Evolutionary conservation across 1,140 invertebrate genomes (phyloP), one percentile per base, ranked within the genome.

Genomic region (Leucophenga varia): DNA sequence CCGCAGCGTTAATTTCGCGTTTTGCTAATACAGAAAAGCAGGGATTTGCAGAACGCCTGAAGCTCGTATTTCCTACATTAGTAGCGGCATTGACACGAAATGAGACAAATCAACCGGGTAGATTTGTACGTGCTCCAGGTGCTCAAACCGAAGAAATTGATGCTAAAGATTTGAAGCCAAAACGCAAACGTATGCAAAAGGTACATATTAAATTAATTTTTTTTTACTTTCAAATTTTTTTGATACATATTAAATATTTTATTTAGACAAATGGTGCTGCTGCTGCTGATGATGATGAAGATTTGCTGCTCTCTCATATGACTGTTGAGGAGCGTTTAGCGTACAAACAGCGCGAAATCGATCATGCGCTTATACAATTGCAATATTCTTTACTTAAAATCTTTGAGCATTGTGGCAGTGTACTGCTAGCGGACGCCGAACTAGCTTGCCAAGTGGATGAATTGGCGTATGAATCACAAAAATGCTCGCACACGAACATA

Each of bases 381-480:
- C 70, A 81, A 43, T 82, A 81, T 52, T 61, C 80, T 3, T 64
- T 82, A 3, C 74, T 80, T 1, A 80, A 76, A 47, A 79, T 82
- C 3, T 75, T 78, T 3, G 52, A 78, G 47, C 71, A 78, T 57
- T 81, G 79, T 71, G 52, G 75, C 3, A 58, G 74, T 48, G 40
- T 55, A 1, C 54, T 74, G 34, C 68, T 82, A 43, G 78, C 72
- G 47, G 68, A 74, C 54, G 63, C 69, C 17, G 74, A 76, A 47
- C 72, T 76, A 50, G 55, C 61, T 2, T 61, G 49, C 28, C 54
- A 80, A 65, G 70, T 78, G 59, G 78, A 80, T 79, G 68, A 82
- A 72, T 60, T 90, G 83, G 80, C 86, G 75, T 78, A 87, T 61
- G 75, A 88, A n/a, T 90, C 85, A 64, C 86, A 90, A 76, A 74